Base-by-base conservation (phyloP, 2,113 vertebrate species). In the Anguilla japonica region DNA sequence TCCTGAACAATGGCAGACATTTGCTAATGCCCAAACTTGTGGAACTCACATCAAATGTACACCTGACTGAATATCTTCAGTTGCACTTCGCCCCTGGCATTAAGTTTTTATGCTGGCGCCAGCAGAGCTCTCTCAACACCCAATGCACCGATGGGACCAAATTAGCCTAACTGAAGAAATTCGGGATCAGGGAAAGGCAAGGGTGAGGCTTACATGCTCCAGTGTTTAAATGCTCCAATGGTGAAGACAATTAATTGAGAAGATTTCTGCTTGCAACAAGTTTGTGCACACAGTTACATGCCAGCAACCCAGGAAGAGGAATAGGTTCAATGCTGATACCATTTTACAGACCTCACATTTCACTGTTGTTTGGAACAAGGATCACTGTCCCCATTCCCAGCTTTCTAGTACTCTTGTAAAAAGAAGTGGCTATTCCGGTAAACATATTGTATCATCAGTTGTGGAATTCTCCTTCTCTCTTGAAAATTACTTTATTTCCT, bases 391-490 rank as follows among this genome's bases (percentile, higher is more conserved):
- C 1, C 71, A 5, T 86, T 53, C n/a, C 41, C 22, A n/a, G 26
- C 82, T 53, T 57, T 41, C 7, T 85, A 26, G 20, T 0, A 53
- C 46, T 53, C 71, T 29, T 50, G 18, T 71, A 79, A 83, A 53
- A 40, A 89, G 88, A 41, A 86, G 88, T 79, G 87, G 89, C 87
- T 88, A 88, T 87, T 92, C 89, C 86, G 89, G 87, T 92, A 89
- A 93, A 83, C 63, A 80, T 71, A 87, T 50, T 87, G 84, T 86
- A 88, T 89, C 88, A 85, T 88, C 85, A 84, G 41, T 84, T 7
- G 40, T 43, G 53, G 79, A 78, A 86, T 84, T 71, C 63, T 75
- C 81, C 87, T 83, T 80, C 50, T 84, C 84, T 63, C 29, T 3
- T 67, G 86, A 79, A 85, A 6, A 34, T 13, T 75, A n/a, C 87